Evolutionary conservation across 2,113 vertebrate genomes (phyloP), one percentile per base, ranked within the genome.

Genomic region (Callipepla californica): DNA sequence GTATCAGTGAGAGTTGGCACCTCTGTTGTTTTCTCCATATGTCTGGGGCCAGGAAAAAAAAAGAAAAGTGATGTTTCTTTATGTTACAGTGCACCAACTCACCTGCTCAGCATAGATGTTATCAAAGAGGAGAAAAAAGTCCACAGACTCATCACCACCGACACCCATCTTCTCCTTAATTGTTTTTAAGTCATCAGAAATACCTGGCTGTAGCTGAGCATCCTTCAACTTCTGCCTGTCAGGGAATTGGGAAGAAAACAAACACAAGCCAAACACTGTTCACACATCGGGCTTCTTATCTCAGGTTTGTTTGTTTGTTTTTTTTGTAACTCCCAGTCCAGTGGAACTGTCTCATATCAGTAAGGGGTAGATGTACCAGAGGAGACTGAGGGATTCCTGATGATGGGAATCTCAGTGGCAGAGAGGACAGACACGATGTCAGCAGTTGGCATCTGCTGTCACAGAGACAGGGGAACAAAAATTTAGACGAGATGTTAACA

Each of bases 101-200:
- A 99, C 99, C 99, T 99, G 97, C 97, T 99, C 98, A 47, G 99
- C 99, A 90, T 97, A 97, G 97, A 99, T 91, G 92, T 99, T 99
- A 95, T 99, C 99, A 9, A 98, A 96, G 85, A 99, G 98, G 82
- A 97, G 78, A 92, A 99, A 97, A 97, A 99, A 99, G 95, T 99
- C 98, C 47, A 99, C 87, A 6, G 65, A 66, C 4, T 98, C 91
- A n/a, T 97, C 94, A 47, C 38, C 50, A 30, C 93, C 85, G n/a
- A 99, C 97, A 76, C 98, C 98, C 96, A 99, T 80, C 9, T 79
- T 97, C 7, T 92, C 94, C 91, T 98, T 98, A 97, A 99, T 97
- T 85, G 95, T 98, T 93, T 98, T 97, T 96, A 99, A 97, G 91
- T 99, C 99, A 28, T 98, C 97, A 17, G 97, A 98, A 53, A 99